A percentile compares a stretch with the other conserved stretches of the same genome.
Evolutionary conservation across 92 coral and sea anemone species (phyloP).

Genomic region (Phymanthus crucifer): DNA sequence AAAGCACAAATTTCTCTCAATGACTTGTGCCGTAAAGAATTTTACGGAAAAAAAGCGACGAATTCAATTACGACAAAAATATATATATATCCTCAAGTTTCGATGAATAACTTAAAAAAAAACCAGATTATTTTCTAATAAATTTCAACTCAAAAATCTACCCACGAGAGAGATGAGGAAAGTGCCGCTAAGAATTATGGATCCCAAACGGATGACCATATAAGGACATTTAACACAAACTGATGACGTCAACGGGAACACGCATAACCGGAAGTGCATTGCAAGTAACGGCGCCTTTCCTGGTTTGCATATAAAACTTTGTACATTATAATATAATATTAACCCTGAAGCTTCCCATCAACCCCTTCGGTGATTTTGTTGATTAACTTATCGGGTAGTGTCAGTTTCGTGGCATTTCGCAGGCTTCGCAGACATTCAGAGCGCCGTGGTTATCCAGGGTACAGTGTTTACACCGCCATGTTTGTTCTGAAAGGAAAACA

Average conservation of each 20-base stretch:
- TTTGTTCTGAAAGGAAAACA: slow-evolving; percentile 48
- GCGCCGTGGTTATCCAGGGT: slow-evolving; percentile 85
- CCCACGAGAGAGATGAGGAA: neutral
- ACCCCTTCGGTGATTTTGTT: neutral
- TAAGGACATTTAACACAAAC: neutral
- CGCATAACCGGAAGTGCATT: slow-evolving; percentile 2
- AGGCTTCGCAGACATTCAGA: slow-evolving; percentile 66
- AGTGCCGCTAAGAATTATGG: slow-evolving; percentile 1
- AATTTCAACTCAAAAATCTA: neutral
- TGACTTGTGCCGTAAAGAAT: neutral
- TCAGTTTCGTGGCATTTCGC: slow-evolving; percentile 62
- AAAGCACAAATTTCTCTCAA: neutral
- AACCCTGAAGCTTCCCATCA: neutral
- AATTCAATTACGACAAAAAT: neutral
- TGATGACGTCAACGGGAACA: neutral
- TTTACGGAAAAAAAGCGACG: neutral
- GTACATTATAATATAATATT: neutral
- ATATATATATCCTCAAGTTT: neutral
- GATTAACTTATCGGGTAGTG: neutral
- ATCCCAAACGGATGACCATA: neutral
- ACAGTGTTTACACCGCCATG: slow-evolving; percentile 76
- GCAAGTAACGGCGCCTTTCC: neutral
- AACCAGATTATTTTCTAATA: neutral
- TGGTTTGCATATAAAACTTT: neutral
- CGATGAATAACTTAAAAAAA: slow-evolving; percentile 7